Evolutionary conservation across 2,113 vertebrate genomes (phyloP).

Genomic region (Gila orcuttii): DNA sequence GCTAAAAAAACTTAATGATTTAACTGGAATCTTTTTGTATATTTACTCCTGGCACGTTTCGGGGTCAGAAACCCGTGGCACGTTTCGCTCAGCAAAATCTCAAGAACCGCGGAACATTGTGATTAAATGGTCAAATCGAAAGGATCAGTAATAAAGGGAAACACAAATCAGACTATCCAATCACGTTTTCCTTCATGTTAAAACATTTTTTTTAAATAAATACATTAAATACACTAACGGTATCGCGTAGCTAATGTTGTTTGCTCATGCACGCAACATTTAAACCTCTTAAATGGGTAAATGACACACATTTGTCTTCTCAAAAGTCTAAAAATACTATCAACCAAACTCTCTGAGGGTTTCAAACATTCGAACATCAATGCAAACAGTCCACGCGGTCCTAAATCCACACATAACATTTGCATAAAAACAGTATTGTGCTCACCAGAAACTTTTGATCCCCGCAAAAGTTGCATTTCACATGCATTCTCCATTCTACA

Average conservation of each 20-base stretch:
- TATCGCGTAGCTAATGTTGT: slow-evolving; percentile 2
- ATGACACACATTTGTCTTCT: not conserved
- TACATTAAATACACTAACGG: not conserved
- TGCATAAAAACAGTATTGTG: slow-evolving; percentile 10
- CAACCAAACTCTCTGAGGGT: not conserved
- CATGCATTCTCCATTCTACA: slow-evolving; percentile 25
- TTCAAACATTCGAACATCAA: not conserved
- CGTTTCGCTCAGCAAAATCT: not conserved
- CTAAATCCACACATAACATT: not conserved
- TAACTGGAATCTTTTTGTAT: not conserved
- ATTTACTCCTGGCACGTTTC: slow-evolving; percentile 23
- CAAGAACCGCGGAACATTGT: not conserved
- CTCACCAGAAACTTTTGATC: slow-evolving; percentile 58
- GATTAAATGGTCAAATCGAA: not conserved
- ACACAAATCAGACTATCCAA: not conserved
- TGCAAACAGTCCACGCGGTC: slow-evolving; percentile 5
- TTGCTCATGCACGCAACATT: slow-evolving; percentile 32
- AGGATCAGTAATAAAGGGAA: not conserved
- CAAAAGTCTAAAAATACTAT: not conserved
- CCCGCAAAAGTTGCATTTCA: slow-evolving; percentile 22
- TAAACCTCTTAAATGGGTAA: not conserved
- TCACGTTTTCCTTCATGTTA: not conserved
- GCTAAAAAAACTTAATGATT: not conserved
- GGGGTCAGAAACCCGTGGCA: not conserved
- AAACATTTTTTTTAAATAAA: not conserved